A percentile compares a stretch with the other conserved stretches of the same genome.
Conservation (phyloP, 2,113 vertebrate genomes). For the Alouatta palliata region DNA sequence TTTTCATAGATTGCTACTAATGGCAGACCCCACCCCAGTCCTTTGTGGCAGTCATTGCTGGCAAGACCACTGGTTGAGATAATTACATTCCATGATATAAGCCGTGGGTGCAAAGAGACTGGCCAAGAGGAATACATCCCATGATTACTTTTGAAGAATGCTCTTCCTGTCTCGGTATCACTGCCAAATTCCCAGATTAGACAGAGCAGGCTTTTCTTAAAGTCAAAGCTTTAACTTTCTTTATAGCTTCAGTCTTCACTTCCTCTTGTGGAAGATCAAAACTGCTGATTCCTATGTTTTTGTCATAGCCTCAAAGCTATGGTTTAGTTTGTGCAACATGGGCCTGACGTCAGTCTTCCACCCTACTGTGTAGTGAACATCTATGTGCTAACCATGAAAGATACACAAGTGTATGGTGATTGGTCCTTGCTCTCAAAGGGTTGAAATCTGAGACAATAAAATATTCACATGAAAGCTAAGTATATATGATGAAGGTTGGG, state of each 20-base stretch:
- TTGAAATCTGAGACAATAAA: conserved; percentile 8
- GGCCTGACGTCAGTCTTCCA: background rate
- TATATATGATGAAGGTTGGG: background rate
- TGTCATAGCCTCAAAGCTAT: background rate
- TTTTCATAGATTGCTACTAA: background rate
- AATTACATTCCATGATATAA: background rate
- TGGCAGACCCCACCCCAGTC: background rate
- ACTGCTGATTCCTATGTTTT: conserved; percentile 16
- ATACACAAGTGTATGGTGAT: background rate
- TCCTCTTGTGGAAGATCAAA: conserved; percentile 36
- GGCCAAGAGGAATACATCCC: background rate
- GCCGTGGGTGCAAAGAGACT: background rate
- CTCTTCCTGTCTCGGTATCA: background rate
- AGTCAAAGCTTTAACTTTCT: conserved; percentile 12
- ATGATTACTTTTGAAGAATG: conserved; percentile 2
- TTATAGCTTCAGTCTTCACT: background rate
- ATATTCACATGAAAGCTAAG: background rate
- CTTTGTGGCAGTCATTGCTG: background rate
- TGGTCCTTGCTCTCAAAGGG: background rate
- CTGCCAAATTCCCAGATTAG: background rate
- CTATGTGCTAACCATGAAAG: background rate
- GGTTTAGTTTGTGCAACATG: background rate
- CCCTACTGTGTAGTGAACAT: background rate
- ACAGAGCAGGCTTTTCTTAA: conserved; percentile 32
- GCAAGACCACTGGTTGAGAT: background rate